Conservation (phyloP, 2,888 invertebrate species). For the Parelbella ahira region DNA sequence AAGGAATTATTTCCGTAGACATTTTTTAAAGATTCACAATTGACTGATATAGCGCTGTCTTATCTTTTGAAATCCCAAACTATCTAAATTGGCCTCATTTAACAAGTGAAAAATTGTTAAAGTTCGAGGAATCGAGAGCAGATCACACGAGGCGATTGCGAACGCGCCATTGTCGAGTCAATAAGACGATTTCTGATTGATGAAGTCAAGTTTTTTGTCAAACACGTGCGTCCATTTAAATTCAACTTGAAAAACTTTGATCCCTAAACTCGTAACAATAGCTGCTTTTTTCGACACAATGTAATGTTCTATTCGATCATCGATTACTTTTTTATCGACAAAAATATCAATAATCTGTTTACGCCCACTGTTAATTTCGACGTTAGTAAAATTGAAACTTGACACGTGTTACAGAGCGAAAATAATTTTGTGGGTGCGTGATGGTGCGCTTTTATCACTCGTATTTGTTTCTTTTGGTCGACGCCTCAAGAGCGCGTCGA, state of each 20-base stretch:
- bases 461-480: constrained; percentile 75
- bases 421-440: constrained; percentile 76
- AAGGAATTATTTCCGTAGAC: too few species aligned
- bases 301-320: constrained; percentile 68
- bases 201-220: constrained; percentile 70
- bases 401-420: constrained; percentile 79
- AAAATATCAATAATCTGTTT: constrained; percentile 79
- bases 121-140: constrained; percentile 59
- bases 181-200: constrained; percentile 76
- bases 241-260: constrained; percentile 51
- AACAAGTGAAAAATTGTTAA: constrained; percentile 58
- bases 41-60: constrained; percentile 16
- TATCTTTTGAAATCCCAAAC: constrained; percentile 20
- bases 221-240: constrained; percentile 60
- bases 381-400: constrained; percentile 77
- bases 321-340: constrained; percentile 77
- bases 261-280: constrained; percentile 67
- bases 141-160: constrained; percentile 61
- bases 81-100: constrained; percentile 56
- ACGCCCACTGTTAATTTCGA: constrained; percentile 80
- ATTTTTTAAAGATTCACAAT: too few species aligned
- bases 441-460: constrained; percentile 68
- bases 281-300: constrained; percentile 62
- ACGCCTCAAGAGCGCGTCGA: constrained; percentile 53
- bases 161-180: constrained; percentile 64